Base-by-base conservation (phyloP, 2,113 vertebrate genomes). In the Bostrychus sinensis region DNA sequence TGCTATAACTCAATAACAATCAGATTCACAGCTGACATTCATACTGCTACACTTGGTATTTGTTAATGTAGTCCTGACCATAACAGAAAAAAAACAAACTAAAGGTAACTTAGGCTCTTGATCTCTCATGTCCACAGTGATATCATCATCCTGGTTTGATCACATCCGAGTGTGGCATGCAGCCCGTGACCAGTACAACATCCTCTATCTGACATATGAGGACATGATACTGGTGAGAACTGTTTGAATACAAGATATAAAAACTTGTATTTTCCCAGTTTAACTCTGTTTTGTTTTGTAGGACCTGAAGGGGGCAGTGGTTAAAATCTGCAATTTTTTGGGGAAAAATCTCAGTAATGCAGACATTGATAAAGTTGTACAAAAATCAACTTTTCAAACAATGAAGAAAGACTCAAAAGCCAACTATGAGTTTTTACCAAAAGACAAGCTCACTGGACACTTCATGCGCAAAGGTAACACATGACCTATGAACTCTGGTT, bases 401-500 rank as follows among this genome's bases (percentile, higher is more conserved):
- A 92, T 92, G 91, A 78, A 66, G 70, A 77, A 77, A 4, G 88
- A 92, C 56, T 39, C 65, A 0, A 91, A 82, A 67, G 89, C 89
- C 19, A 93, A 85, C 60, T 91, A 92, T 1, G 56, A 82, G 41
- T 78, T 88, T 28, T 6, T n/a, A n/a, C n/a, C n/a, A n/a, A n/a
- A 62, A 7, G 70, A 84, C 0, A 0, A 56, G 1, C 5, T 88
- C 0, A 68, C 62, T 9, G 84, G 84, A n/a, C 30, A 28, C 17
- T 90, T 91, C 56, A 75, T 90, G 66, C 88, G 82, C 30, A 92
- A 89, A 85, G 91, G 89, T 91, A 59, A 81, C 0, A 12, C 12
- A 12, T 2, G 2, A 5, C 37, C 37, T 7, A 4, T 5, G 0
- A n/a, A 26, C 22, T 36, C 10, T 14, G 3, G 6, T 58, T 14